Base-by-base conservation (phyloP, 2,888 invertebrate species). In the Mylabris sibirica region DNA sequence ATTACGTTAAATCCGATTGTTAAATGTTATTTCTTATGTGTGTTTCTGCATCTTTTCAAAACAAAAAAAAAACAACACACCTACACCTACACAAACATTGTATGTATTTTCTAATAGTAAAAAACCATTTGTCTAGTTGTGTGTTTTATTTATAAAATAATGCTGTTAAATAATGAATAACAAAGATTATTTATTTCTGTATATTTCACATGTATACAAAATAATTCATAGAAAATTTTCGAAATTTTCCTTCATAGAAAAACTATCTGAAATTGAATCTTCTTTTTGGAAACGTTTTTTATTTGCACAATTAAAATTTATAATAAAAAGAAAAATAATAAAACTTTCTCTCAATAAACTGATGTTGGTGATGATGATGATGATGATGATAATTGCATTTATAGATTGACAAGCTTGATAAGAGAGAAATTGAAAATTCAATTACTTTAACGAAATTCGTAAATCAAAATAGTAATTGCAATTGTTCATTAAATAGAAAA, bases 91-190 rank as follows among this genome's bases (percentile, higher is more conserved):
- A 41, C 41, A 38, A 38, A 38, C 14, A 38, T 38, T 8, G 38
- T 38, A 38, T n/a, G n/a, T 38, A 38, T 41, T 41, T 41, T 14
- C 41, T 41, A 41, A 14, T 41, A 41, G 41, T 41, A 41, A 41
- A 41, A 41, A 41, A 41, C 41, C 41, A 41, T 41, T 41, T 41
- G 41, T 41, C 41, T 41, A 38, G 30, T 30, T 38, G 38, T 41
- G 3, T n/a, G 41, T 41, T 41, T 41, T 41, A 41, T 41, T 41
- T 41, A 14, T 41, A 41, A 41, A 35, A 6, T 11, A 35, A 14
- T 14, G 14, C 41, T 41, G n/a, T 3, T n/a, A 41, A 35, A 41
- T 41, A 5, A 5, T 12, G 35, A 41, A 41, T 41, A 41, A 41
- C n/a, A 41, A 41, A 5, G 41, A 41, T 41, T 41, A 41, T 41